Base-by-base conservation (phyloP, 2,888 invertebrate species). In the Micropterix aruncella region DNA sequence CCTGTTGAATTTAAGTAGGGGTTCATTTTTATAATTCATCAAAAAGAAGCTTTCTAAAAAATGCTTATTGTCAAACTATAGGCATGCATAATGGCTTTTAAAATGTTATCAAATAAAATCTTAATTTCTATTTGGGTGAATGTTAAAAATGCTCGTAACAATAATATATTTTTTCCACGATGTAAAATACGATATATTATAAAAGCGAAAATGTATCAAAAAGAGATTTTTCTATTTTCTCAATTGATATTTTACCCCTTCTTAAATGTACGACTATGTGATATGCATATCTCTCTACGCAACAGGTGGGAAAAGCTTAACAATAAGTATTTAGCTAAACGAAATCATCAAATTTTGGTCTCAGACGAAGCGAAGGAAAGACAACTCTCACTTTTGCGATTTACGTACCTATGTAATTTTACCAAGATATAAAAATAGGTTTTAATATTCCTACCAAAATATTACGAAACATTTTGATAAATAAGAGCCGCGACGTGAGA, bases 21-120 rank as follows among this genome's bases (percentile, higher is more conserved):
- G 44, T 17, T 44, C 40, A 36, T 46, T 41, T 46, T n/a, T 46
- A 41, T 40, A 19, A 27, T 37, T 2, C 15, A 41, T 19, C 43
- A 52, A 54, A 49, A 55, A 57, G 55, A 57, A 49, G 50, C 44
- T 40, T 44, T 15, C 16, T 44, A 18, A 44, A 44, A 45, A 48
- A 46, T 47, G 46, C 44, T 16, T 17, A 36, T 27, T 46, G 47
- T 45, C 47, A 46, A 51, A 27, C 27, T 27, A 27, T 27, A 27
- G 27, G 27, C 27, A 7, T 27, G 12, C 27, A 27, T n/a, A n/a
- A 5, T 27, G 27, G 12, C 27, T 7, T 27, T 27, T n/a, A n/a
- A n/a, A n/a, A n/a, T n/a, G n/a, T n/a, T n/a, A n/a, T n/a, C n/a
- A n/a, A n/a, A n/a, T n/a, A n/a, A n/a, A n/a, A n/a, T n/a, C n/a